Evolutionary conservation across 1,140 invertebrate genomes (phyloP), one percentile per base, ranked within the genome.

Genomic region (Drosophila grimshawi): DNA sequence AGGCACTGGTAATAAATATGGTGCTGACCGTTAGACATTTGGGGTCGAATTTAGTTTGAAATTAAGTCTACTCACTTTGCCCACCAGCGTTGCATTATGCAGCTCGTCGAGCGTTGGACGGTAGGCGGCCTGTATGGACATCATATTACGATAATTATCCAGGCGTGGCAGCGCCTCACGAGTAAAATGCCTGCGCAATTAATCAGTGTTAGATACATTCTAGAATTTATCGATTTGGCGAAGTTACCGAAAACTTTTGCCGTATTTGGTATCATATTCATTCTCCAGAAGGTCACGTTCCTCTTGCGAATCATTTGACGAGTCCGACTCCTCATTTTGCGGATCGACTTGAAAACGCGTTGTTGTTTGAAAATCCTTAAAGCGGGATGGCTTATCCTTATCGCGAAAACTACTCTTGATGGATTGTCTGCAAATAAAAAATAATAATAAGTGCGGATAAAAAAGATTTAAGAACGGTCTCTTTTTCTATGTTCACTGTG

Each of bases 91-190:
- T 29, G 96, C 95, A 92, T 98, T 97, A 93, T 98, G 97, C 3
- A 99, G 94, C 93, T 99, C 97, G 90, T 98, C 97, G 10, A 99
- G 93, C 3, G 98, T 98, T 3, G 98, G 98, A 86, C 96, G 94
- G 80, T 97, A 97, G 11, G 96, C 96, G 3, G 97, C 97, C 83
- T 97, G 97, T 48, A 98, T 96, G 19, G 97, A 97, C 94, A 98
- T 94, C 70, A 98, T 96, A 92, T 99, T 98, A 65, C 98, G 95
- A 93, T 99, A 99, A 93, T 98, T 98, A 91, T 98, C 98, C 83
- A 98, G 93, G 53, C 97, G 94, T 5, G 98, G 98, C 48, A 98
- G 91, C 2, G 97, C 97, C 93, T 99, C 98, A 7, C 97, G 94
- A 0, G 98, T 98, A 91, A 98, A 96, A 89, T 97, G 96, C 60